Evolutionary conservation across 2,888 invertebrate genomes (phyloP).

Genomic region (Cotesia congregata): DNA sequence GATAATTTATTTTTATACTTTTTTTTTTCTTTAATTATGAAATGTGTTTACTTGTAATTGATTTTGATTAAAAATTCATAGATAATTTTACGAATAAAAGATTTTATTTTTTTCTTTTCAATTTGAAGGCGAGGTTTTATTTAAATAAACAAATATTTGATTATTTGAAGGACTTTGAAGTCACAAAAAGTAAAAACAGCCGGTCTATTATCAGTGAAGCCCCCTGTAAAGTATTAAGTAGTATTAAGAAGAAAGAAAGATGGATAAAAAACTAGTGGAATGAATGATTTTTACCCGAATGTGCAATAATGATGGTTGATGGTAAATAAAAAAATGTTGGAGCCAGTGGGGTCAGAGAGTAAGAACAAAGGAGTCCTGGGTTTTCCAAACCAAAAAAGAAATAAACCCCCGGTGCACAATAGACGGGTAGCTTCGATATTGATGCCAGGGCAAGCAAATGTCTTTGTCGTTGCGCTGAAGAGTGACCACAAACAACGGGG

Average conservation of each 20-base stretch:
- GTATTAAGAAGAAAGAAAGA: not conserved
- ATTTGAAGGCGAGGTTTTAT: no score
- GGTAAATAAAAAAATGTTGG: conserved; percentile 27
- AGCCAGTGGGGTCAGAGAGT: conserved; percentile 31
- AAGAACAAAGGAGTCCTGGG: conserved; percentile 53
- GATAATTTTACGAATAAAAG: no score
- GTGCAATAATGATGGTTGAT: conserved; percentile 31
- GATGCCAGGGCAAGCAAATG: conserved; percentile 50
- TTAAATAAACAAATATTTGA: not conserved
- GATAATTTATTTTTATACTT: not conserved
- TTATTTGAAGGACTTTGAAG: not conserved
- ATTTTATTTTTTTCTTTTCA: no score
- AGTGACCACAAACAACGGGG: conserved; percentile 69
- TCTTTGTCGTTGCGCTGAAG: conserved; percentile 57
- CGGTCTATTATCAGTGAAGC: not conserved
- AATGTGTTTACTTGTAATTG: not conserved
- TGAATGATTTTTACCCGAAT: conserved; percentile 34
- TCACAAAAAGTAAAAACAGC: not conserved
- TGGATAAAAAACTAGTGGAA: not conserved
- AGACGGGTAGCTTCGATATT: conserved; percentile 39
- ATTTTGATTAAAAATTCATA: not conserved
- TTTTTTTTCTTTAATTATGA: not conserved
- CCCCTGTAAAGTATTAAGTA: not conserved
- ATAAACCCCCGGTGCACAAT: conserved; percentile 38
- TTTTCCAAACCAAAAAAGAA: conserved; percentile 55